Base-by-base conservation (phyloP, 2,113 vertebrate genomes). In the Callipepla squamata region DNA sequence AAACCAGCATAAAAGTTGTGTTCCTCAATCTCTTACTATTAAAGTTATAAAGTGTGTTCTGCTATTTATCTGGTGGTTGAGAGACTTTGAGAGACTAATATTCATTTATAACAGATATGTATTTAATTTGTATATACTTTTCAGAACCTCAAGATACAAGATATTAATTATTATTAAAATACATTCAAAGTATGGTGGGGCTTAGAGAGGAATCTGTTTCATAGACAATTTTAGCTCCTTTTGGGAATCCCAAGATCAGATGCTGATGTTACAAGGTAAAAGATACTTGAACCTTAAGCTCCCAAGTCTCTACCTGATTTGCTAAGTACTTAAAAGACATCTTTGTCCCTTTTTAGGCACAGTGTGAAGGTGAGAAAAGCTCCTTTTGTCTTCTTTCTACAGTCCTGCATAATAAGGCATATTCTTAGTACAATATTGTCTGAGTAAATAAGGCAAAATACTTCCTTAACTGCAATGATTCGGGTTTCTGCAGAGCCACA, bases 381-480 rank as follows among this genome's bases (percentile, higher is more conserved):
- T 89, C 11, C 12, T 57, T 80, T 80, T 72, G 2, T 17, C 36
- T 73, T 2, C 40, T 50, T 17, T 74, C 62, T 76, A 26, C 14
- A 36, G 2, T 76, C 8, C 53, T 75, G 13, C 30, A 21, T 50
- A 57, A 21, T 47, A 65, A 83, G 2, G 0, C 87, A 68, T 8
- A 32, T 74, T 70, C 59, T 77, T 13, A 34, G 7, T 77, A 36
- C 11, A 32, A 2, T 63, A 79, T 40, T 89, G 6, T 47, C 28
- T 61, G 85, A 88, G 30, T 48, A 96, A 96, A 76, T 62, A 90
- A 85, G n/a, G 20, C 30, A 88, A 53, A 78, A 63, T 47, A 75
- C 45, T 88, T 91, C n/a, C 68, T 73, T 45, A 80, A 5, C 4
- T 79, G 32, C 22, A 86, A 45, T 22, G 32, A 38, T 81, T 90